Evolutionary conservation across 2,113 vertebrate genomes (phyloP).

Genomic region (Hiodon alosoides): DNA sequence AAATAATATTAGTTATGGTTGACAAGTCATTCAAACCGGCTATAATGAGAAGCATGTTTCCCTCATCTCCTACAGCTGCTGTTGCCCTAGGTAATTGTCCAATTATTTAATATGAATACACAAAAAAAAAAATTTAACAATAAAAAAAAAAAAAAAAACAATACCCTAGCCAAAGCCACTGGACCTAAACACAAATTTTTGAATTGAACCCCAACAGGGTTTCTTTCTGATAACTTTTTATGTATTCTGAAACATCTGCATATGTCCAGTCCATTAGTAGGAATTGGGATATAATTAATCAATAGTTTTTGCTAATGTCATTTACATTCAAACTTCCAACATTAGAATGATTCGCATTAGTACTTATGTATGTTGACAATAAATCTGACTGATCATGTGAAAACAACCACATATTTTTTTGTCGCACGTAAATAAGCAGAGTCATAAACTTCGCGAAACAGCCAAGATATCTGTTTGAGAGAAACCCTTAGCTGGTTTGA

Average conservation of each 20-base stretch:
- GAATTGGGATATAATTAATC: background rate
- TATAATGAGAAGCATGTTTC: background rate
- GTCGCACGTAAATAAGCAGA: background rate
- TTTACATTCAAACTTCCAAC: slow-evolving; percentile 10
- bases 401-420: background rate
- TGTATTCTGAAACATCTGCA: too few species aligned
- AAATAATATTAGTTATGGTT: background rate
- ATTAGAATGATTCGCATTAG: slow-evolving; percentile 9
- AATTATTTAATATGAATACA: background rate
- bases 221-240: too few species aligned
- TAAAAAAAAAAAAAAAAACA: background rate
- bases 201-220: background rate
- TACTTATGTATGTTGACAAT: background rate
- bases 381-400: background rate
- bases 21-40: background rate
- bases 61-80: background rate
- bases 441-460: background rate
- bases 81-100: background rate
- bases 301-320: slow-evolving; percentile 1
- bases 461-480: background rate
- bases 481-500: slow-evolving; percentile 18
- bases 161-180: background rate
- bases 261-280: background rate
- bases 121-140: background rate
- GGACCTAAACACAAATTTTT: background rate